These are phyloP conservation scores for Ophion ventricosus DNA, from an alignment of 2,888 invertebrate genomes.

Conservation along the genomic window DNA sequence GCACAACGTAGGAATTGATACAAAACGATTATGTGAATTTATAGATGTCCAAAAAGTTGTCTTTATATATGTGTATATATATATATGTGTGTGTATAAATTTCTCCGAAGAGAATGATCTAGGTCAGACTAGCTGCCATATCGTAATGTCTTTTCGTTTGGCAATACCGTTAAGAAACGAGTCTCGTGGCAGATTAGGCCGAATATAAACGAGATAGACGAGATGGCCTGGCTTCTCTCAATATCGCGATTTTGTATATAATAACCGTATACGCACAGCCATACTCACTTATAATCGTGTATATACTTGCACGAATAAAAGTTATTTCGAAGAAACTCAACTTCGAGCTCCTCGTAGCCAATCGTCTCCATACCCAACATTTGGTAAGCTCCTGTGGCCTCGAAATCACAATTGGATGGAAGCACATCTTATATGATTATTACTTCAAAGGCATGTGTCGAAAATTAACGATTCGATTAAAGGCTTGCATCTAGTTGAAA, in stretches of 20 bases:
- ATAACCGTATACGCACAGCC: constrained; percentile 18
- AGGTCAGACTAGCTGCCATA: constrained; percentile 42
- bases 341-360: too few species aligned
- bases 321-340: too few species aligned
- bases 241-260: constrained; percentile 16
- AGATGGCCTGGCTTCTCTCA: constrained; percentile 27
- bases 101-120: constrained; percentile 33
- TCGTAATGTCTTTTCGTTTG: constrained; percentile 55
- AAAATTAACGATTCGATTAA: too few species aligned
- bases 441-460: too few species aligned
- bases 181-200: constrained; percentile 52
- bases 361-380: too few species aligned
- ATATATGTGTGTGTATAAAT: constrained; percentile 15
- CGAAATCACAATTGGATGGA: too few species aligned
- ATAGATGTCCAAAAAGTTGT: constrained; percentile 25
- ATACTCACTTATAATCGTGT: too few species aligned
- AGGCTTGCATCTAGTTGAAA: too few species aligned
- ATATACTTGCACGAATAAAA: too few species aligned
- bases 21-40: constrained; percentile 34
- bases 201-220: constrained; percentile 56
- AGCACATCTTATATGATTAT: too few species aligned
- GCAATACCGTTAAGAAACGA: constrained; percentile 52
- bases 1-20: constrained; percentile 19
- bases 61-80: not conserved
- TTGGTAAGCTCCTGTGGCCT: too few species aligned